Evolutionary conservation across 2,888 invertebrate genomes (phyloP), one percentile per base, ranked within the genome.

Genomic region (Oscheius sp.): DNA sequence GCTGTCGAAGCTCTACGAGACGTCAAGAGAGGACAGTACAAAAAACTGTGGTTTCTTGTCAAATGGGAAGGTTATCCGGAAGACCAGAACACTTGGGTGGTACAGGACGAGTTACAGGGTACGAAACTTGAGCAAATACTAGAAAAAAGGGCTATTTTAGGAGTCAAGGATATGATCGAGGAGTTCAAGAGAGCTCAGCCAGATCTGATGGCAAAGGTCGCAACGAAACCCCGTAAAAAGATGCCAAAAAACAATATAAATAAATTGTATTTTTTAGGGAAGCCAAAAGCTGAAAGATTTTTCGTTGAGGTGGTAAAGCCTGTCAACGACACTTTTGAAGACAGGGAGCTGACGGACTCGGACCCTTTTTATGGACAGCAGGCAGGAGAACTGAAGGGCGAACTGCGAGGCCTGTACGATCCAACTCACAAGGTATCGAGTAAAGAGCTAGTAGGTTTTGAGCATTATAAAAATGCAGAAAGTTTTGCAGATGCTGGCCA

Each of bases 361-460:
- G 63, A 63, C 35, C 21, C 21, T 13, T 62, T 63, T 32, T 72
- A 60, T 32, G 72, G 72, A 42, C 10, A 42, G n/a, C 33, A n/a
- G 21, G 59, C 37, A 13, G 59, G 58, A 21, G 55, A 11, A 32
- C 55, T 60, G n/a, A 72, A 10, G 3, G 72, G 72, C 11, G 72
- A 72, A 62, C 29, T 59, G 21, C 60, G 58, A 47, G 37, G n/a
- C 21, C 62, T 72, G 33, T 21, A 59, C 32, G 72, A 72, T 62
- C 60, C 60, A 11, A 48, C 60, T 4, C 72, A 72, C 51, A 60
- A 62, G 11, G 42, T 32, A 33, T 60, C 72, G 5, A 29, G 37
- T 9, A 72, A 32, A n/a, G 72, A 72, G 32, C 32, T 59, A 29
- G 72, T 72, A 7, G 29, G 60, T 72, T 72, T 48, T 11, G 37